Evolutionary conservation across 2,113 vertebrate genomes (phyloP).

Genomic region (Halichoeres trimaculatus): DNA sequence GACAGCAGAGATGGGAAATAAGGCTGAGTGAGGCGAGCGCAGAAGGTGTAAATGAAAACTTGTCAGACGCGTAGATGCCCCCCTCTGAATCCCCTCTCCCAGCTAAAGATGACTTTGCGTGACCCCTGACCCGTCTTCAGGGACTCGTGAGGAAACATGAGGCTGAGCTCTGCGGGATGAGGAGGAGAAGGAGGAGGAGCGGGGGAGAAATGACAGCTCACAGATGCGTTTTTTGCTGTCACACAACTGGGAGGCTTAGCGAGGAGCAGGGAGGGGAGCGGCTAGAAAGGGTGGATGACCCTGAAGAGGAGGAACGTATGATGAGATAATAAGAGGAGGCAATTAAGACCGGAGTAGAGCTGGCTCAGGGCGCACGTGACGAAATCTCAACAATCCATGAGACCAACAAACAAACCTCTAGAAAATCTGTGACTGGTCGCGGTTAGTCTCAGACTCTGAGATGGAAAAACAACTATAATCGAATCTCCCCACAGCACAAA

Average conservation of each 20-base stretch:
- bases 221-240: conserved; percentile 32
- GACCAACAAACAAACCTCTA: too few species aligned
- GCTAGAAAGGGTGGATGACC: conserved; percentile 8
- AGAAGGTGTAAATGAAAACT: conserved; percentile 60
- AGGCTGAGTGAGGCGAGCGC: conserved; percentile 24
- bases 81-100: conserved; percentile 13
- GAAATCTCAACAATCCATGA: too few species aligned
- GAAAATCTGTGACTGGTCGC: too few species aligned
- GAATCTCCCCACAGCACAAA: too few species aligned
- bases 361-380: too few species aligned
- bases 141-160: conserved; percentile 6
- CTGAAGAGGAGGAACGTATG: conserved; percentile 3
- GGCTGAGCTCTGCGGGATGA: conserved; percentile 16
- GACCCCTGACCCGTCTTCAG: conserved; percentile 52
- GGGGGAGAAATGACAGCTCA: conserved; percentile 25
- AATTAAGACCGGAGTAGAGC: conserved; percentile 16
- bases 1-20: conserved; percentile 46
- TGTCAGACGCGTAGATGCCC: conserved; percentile 19
- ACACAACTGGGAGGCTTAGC: conserved; percentile 4
- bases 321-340: neutral
- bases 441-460: too few species aligned
- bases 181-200: too few species aligned
- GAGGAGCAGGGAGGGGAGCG: conserved; percentile 1
- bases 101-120: conserved; percentile 36
- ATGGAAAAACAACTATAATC: too few species aligned